Conservation (phyloP, 2,888 invertebrate genomes). For the Eupithecia dodoneata region DNA sequence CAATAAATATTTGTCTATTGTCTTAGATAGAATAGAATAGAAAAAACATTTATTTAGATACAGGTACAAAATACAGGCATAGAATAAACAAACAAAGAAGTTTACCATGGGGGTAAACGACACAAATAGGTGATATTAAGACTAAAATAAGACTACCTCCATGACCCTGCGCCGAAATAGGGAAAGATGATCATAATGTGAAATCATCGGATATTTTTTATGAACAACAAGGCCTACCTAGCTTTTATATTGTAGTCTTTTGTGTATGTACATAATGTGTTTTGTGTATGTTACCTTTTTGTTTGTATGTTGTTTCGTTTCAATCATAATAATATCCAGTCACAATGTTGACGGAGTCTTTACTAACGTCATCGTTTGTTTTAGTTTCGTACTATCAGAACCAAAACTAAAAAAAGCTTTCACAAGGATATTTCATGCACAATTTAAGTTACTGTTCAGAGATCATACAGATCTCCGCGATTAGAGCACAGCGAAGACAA, state of each 20-base stretch:
- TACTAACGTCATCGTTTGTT: neutral
- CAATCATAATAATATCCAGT: neutral
- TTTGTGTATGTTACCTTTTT: neutral
- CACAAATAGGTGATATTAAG: too few species aligned
- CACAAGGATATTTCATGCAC: neutral
- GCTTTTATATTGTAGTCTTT: neutral
- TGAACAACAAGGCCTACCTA: too few species aligned
- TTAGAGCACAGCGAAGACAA: slow-evolving; percentile 8
- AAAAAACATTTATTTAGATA: too few species aligned
- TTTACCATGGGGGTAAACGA: too few species aligned
- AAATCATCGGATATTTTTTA: neutral
- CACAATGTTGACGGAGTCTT: too few species aligned
- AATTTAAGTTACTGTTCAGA: neutral
- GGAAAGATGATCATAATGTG: too few species aligned
- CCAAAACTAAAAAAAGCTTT: neutral
- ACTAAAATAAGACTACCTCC: too few species aligned
- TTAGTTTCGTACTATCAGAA: neutral
- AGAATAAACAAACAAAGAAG: too few species aligned
- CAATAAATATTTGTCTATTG: too few species aligned
- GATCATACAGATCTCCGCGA: neutral
- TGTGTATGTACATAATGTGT: neutral
- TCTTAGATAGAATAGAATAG: too few species aligned
- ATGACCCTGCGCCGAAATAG: too few species aligned
- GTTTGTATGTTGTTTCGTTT: neutral
- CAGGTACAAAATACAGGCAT: too few species aligned